phyloP scores from a whole-genome alignment of 92 coral and sea anemone species.

The Epizoanthus illoricatus region DNA sequence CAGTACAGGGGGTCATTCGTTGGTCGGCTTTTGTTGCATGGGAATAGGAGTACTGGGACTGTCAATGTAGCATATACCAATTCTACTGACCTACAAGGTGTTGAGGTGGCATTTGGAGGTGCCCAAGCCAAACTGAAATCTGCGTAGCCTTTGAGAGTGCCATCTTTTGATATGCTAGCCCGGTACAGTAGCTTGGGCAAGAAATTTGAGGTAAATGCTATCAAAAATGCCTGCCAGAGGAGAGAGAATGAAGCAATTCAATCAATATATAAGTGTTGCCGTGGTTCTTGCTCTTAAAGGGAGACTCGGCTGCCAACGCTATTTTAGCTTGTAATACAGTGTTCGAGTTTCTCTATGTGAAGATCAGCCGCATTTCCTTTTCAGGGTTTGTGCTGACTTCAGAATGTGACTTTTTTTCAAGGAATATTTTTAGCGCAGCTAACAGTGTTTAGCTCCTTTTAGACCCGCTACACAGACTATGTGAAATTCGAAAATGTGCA shows the following conservation, averaged over 20 bases:
- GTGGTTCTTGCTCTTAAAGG: background rate
- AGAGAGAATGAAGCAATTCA: background rate
- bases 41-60: too few species aligned
- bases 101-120: slow-evolving; percentile 80
- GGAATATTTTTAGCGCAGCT: too few species aligned
- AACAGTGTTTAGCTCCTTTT: too few species aligned
- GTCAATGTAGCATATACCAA: background rate
- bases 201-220: slow-evolving; percentile 94
- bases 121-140: slow-evolving; percentile 96
- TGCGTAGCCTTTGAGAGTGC: slow-evolving; percentile 77
- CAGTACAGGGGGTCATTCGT: too few species aligned
- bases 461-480: too few species aligned
- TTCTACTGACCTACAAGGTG: slow-evolving; percentile 80
- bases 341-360: too few species aligned
- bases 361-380: too few species aligned
- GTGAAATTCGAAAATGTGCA: too few species aligned
- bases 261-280: background rate
- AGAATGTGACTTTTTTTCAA: too few species aligned
- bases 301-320: background rate
- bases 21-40: too few species aligned
- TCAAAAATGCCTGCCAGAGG: slow-evolving; percentile 80
- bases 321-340: too few species aligned
- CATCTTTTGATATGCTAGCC: slow-evolving; percentile 63
- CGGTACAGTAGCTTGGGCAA: slow-evolving; percentile 86
- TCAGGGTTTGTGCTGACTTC: too few species aligned